phyloP scores from a whole-genome alignment of 2,113 vertebrate species.

The Pterophyllum scalare region DNA sequence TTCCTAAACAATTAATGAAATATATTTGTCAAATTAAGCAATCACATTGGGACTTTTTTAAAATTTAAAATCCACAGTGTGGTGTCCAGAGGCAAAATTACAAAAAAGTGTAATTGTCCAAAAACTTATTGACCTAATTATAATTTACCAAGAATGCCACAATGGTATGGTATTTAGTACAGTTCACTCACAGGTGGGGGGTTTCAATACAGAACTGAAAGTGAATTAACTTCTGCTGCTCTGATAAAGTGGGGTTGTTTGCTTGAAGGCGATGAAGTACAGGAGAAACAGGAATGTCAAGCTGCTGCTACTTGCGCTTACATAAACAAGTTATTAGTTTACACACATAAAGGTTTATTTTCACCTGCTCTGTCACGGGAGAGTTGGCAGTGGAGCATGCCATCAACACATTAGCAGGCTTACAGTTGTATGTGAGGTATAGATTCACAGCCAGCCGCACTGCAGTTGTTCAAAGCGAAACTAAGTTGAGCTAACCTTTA shows the following conservation, averaged over 20 bases:
- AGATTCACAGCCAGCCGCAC: neutral
- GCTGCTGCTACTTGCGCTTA: conserved; percentile 57
- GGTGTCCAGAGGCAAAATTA: too few relatives aligned
- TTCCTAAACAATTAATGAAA: too few relatives aligned
- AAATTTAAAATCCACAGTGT: too few relatives aligned
- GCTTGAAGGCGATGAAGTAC: conserved; percentile 25
- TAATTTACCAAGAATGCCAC: neutral
- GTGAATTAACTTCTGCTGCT: neutral
- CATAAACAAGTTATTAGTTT: conserved; percentile 56
- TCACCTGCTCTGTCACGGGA: conserved; percentile 10
- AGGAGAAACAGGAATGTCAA: conserved; percentile 40
- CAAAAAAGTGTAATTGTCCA: neutral
- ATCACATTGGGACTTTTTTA: too few relatives aligned
- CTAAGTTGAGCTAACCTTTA: too few relatives aligned
- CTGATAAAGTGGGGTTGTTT: conserved; percentile 27
- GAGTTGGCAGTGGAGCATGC: neutral
- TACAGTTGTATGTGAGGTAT: neutral
- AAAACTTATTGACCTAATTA: neutral
- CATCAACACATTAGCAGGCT: neutral
- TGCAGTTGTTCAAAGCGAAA: neutral
- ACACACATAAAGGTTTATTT: conserved; percentile 21
- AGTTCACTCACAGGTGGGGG: neutral
- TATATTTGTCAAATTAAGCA: too few relatives aligned
- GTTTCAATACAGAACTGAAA: neutral
- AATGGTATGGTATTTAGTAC: neutral